A percentile compares a stretch with the other conserved stretches of the same genome.
Conservation (phyloP, 2,888 invertebrate genomes). For the Liopterus haemorrhoidalis region DNA sequence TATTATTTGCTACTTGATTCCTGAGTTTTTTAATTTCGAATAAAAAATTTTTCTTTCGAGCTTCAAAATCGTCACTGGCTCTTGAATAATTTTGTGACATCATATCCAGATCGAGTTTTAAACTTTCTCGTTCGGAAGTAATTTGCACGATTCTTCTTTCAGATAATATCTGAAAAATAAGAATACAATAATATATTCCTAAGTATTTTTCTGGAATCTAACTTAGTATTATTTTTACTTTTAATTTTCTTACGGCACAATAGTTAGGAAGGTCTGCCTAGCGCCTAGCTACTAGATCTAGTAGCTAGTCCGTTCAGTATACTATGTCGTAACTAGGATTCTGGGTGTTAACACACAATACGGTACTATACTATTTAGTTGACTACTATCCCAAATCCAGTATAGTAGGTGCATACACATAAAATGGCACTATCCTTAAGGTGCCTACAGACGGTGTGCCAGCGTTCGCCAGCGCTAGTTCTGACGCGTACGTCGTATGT, state of each 20-base stretch:
- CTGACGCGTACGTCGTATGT: too few species aligned
- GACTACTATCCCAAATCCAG: too few species aligned
- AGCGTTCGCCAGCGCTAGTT: too few species aligned
- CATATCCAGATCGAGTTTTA: constrained; percentile 54
- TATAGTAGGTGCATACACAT: too few species aligned
- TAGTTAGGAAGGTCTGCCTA: too few species aligned
- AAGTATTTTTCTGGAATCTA: neutral
- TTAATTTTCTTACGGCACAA: neutral
- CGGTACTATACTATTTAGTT: too few species aligned
- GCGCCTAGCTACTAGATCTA: too few species aligned
- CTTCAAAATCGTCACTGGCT: constrained; percentile 53
- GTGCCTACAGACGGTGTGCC: too few species aligned
- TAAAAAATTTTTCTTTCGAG: constrained; percentile 50
- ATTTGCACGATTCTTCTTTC: constrained; percentile 55
- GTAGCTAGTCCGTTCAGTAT: too few species aligned
- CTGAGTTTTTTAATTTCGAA: constrained; percentile 44
- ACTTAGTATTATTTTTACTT: neutral
- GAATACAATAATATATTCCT: neutral
- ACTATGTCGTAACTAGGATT: too few species aligned
- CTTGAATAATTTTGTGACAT: constrained; percentile 51
- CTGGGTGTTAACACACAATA: too few species aligned
- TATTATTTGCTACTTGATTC: constrained; percentile 41
- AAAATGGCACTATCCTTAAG: too few species aligned
- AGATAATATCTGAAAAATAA: constrained; percentile 46
- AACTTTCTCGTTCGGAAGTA: constrained; percentile 53